A percentile compares a stretch with the other conserved stretches of the same genome.
Evolutionary conservation across 2,888 invertebrate species (phyloP).

Genomic region (Hirtodrosophila histrioides): DNA sequence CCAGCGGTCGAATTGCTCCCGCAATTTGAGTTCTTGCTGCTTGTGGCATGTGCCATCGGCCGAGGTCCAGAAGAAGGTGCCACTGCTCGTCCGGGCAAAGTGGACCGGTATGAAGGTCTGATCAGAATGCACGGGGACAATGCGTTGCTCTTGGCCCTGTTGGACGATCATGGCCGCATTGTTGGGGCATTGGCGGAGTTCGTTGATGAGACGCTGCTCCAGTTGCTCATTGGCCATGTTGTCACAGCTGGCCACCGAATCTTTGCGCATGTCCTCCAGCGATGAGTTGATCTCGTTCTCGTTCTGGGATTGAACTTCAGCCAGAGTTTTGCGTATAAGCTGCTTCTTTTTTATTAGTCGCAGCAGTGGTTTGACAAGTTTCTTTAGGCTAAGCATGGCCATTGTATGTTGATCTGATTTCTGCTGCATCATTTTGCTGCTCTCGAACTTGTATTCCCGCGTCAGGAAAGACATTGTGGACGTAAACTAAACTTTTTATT

Average conservation of each 20-base stretch:
- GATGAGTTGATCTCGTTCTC: slow-evolving; percentile 82
- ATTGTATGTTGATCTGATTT: slow-evolving; percentile 82
- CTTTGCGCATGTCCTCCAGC: slow-evolving; percentile 83
- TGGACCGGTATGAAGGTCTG: slow-evolving; percentile 87
- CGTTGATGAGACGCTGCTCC: slow-evolving; percentile 90
- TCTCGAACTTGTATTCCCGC: slow-evolving; percentile 83
- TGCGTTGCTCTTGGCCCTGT: slow-evolving; percentile 85
- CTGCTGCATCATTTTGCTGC: slow-evolving; percentile 65
- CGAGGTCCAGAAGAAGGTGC: slow-evolving; percentile 93
- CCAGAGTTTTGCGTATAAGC: slow-evolving; percentile 79
- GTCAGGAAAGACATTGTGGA: slow-evolving; percentile 79
- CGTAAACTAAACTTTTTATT: slow-evolving; percentile 9
- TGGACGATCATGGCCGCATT: slow-evolving; percentile 89
- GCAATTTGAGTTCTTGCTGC: slow-evolving; percentile 53
- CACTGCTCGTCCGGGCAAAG: slow-evolving; percentile 91
- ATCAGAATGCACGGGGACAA: slow-evolving; percentile 76
- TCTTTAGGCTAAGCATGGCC: slow-evolving; percentile 80
- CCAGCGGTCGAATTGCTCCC: slow-evolving; percentile 80
- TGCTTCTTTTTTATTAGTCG: slow-evolving; percentile 82
- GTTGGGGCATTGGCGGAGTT: slow-evolving; percentile 88
- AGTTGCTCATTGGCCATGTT: slow-evolving; percentile 89
- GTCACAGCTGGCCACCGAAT: slow-evolving; percentile 80
- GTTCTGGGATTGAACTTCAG: slow-evolving; percentile 81
- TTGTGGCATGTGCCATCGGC: slow-evolving; percentile 65
- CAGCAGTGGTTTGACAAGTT: slow-evolving; percentile 82